Base-by-base conservation (phyloP, 2,797 vertebrate genomes). In the Rhinophrynus dorsalis region DNA sequence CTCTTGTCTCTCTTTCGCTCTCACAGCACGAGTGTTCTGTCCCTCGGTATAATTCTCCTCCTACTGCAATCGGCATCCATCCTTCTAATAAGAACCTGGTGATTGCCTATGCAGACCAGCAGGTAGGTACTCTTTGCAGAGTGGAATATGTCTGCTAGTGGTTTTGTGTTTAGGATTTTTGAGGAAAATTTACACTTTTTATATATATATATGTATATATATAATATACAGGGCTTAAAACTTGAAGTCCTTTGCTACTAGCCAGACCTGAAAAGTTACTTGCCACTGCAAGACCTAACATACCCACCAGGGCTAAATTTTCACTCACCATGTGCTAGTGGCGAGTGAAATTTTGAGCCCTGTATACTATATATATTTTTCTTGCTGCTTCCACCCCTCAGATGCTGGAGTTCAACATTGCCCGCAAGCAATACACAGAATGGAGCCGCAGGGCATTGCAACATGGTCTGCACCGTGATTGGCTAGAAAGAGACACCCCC, bases 391-490 rank as follows among this genome's bases (percentile, higher is more conserved):
- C 17, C 26, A 11, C 23, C 26, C 2, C 26, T 9, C 75, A 99
- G 97, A 82, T 99, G 32, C 86, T 96, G 0, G 97, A 99, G 80
- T 98, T 86, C 76, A 95, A 89, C 47, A 88, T 98, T 77, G 76
- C 78, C 0, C 76, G 90, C 74, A 92, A 90, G 76, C 88, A 94
- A 62, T 98, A 96, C 84, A 97, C 94, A 0, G 78, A 85, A 10
- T 98, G 97, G 97, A 96, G 94, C 72, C 89, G 96, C 3, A 75
- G 13, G 24, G 73, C 95, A 67, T 94, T 96, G 83, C 90, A 82
- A 68, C 72, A 82, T 0, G 95, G 96, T 0, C 87, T 98, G 60
- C 96, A 97, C 81, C 35, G 26, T 2, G 20, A 77, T 35, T 98
- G 97, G 96, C 44, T 94, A 61, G 81, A 93, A 69, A 83, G 95